Base-by-base conservation (phyloP, 92 coral and sea anemone species). In the Epizoanthus fatuus region DNA sequence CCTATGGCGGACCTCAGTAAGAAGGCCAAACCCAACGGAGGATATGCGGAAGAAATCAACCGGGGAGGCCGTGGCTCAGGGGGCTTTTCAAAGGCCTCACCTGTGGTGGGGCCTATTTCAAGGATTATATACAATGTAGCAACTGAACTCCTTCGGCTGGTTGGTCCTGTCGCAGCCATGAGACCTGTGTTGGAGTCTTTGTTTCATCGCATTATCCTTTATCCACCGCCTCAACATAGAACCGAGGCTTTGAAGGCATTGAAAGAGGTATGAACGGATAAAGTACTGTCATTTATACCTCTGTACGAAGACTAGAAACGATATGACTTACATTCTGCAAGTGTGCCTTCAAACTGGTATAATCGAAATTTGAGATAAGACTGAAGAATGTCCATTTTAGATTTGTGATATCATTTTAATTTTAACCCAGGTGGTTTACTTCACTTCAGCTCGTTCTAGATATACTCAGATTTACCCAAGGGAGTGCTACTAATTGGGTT, bases 11-110 rank as follows among this genome's bases (percentile, higher is more conserved):
- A 97, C 85, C 95, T 97, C n/a, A 93, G 84, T 75, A 91, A 77
- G 63, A 93, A 93, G 49, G 66, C 88, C 74, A 96, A 96, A 82
- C 80, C 88, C 5, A 86, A 75, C 37, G 65, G 91, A 17, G 92
- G 88, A 15, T 91, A 93, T 81, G 93, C 92, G 25, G 99, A 96
- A 77, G 99, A 96, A 74, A 95, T 95, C 51, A 92, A 95, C 71
- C 89, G 99, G 84, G 99, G 98, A 25, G 99, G 97, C 0, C 96
- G 99, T 2, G 95, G 99, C 13, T 90, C 97, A 49, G 99, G 99
- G 69, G 90, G 84, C 74, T 95, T 95, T 22, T 87, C 96, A 52
- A 96, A 96, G 93, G 89, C 98, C 20, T 81, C 96, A 16, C 93
- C 96, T 16, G 80, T 86, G 42, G 93, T 96, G 32, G 98, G 98